phyloP scores from a whole-genome alignment of 2,888 invertebrate species.

The Dexiosoma caninum region DNA sequence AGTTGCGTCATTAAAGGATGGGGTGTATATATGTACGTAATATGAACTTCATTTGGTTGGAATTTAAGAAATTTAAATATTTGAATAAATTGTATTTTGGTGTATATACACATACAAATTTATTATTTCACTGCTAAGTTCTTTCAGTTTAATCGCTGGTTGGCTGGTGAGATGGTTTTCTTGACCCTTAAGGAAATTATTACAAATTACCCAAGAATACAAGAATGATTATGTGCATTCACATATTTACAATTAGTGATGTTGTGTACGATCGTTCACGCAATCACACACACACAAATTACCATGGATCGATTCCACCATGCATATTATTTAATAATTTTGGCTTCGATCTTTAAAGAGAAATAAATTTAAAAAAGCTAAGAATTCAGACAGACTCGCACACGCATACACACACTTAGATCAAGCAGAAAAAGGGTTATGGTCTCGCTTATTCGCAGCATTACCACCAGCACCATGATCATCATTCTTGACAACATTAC shows the following conservation, averaged over 20 bases:
- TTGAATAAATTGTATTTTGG: not conserved
- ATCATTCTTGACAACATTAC: not conserved
- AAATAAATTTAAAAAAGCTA: not conserved
- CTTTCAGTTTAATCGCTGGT: not conserved
- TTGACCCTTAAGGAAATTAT: slow-evolving; percentile 76
- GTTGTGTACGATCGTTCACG: slow-evolving; percentile 66
- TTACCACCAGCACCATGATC: slow-evolving; percentile 1
- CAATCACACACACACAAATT: slow-evolving; percentile 26
- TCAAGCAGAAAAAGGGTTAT: slow-evolving; percentile 27
- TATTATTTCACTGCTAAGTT: not conserved
- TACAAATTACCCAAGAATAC: slow-evolving; percentile 77
- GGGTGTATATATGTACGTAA: no score
- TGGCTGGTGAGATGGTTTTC: not conserved
- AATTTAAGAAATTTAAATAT: not conserved
- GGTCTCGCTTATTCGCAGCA: slow-evolving; percentile 10
- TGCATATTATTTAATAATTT: slow-evolving; percentile 52
- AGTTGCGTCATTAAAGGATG: no score
- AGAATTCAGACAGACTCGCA: not conserved
- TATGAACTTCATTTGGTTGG: no score
- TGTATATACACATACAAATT: not conserved
- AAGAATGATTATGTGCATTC: slow-evolving; percentile 77
- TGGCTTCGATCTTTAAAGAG: slow-evolving; percentile 24
- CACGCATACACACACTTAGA: not conserved
- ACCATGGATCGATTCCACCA: slow-evolving; percentile 37
- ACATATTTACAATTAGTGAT: slow-evolving; percentile 75